Percentiles rank a stretch among this genome's conserved stretches.
These are phyloP conservation scores for Malurus alboscapulatus DNA, from an alignment of 2,113 vertebrate species.

Conservation along the genomic window DNA sequence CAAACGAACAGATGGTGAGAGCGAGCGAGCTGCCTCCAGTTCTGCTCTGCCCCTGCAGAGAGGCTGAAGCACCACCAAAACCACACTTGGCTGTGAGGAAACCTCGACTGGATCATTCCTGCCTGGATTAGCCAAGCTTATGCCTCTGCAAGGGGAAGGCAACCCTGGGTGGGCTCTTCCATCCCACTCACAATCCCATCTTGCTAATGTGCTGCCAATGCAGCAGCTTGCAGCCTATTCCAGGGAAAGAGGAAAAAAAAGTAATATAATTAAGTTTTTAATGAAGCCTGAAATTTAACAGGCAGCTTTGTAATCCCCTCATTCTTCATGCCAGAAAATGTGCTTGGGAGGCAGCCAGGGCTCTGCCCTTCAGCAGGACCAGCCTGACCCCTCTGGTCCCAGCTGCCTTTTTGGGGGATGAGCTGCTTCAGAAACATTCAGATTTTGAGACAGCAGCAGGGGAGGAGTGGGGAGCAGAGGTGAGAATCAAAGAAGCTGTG, in stretches of 20 bases:
- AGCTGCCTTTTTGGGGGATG: neutral
- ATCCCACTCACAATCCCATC: neutral
- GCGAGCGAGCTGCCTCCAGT: neutral
- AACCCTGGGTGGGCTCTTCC: conserved; percentile 28
- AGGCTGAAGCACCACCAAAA: neutral
- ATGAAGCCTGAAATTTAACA: conserved; percentile 53
- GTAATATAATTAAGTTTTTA: conserved; percentile 43
- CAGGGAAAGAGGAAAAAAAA: neutral
- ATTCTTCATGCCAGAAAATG: neutral
- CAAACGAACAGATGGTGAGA: neutral
- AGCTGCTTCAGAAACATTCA: neutral
- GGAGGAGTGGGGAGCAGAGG: neutral
- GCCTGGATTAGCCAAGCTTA: neutral
- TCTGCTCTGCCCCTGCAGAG: neutral
- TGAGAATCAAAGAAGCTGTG: neutral
- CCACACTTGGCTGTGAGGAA: neutral
- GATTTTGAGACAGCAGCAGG: neutral
- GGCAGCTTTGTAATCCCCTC: conserved; percentile 15
- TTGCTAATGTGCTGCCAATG: neutral
- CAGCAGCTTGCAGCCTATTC: conserved; percentile 35
- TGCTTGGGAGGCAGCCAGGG: conserved; percentile 12
- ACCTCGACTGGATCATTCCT: neutral
- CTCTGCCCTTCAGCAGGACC: neutral
- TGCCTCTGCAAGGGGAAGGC: neutral
- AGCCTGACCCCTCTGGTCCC: neutral